These are phyloP conservation scores for Agapornis canus DNA, from an alignment of 2,797 vertebrate species.

Conservation along the genomic window DNA sequence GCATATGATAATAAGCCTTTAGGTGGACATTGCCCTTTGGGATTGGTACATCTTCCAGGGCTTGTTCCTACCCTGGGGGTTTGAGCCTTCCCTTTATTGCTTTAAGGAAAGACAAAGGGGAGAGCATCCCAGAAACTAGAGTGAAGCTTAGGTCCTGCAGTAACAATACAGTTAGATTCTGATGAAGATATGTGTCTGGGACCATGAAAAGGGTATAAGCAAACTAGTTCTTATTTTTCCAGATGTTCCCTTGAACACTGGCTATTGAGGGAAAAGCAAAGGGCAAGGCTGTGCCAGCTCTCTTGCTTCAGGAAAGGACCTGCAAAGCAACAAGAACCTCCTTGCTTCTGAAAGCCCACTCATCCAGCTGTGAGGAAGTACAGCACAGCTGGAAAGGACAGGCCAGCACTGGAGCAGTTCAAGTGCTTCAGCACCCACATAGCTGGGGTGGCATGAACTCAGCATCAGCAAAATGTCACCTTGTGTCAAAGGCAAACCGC, in stretches of 20 bases:
- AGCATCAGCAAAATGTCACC: not conserved
- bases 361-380: not conserved
- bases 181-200: too few relatives aligned
- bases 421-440: not conserved
- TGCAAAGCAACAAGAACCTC: not conserved
- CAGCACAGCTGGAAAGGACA: not conserved
- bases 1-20: not conserved
- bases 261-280: not conserved
- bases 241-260: not conserved
- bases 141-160: not conserved
- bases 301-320: not conserved
- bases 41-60: not conserved
- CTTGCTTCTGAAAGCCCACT: accelerated
- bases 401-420: not conserved
- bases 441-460: not conserved
- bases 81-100: not conserved
- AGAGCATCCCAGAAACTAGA: not conserved
- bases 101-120: not conserved
- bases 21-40: not conserved
- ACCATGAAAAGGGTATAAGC: not conserved
- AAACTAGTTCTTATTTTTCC: not conserved
- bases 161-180: not conserved
- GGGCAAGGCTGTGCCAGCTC: not conserved
- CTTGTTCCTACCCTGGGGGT: not conserved
- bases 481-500: accelerated